A percentile compares a stretch with the other conserved stretches of the same genome.
Conservation (phyloP, 1,140 invertebrate species). For the Hycleus phaleratus region DNA sequence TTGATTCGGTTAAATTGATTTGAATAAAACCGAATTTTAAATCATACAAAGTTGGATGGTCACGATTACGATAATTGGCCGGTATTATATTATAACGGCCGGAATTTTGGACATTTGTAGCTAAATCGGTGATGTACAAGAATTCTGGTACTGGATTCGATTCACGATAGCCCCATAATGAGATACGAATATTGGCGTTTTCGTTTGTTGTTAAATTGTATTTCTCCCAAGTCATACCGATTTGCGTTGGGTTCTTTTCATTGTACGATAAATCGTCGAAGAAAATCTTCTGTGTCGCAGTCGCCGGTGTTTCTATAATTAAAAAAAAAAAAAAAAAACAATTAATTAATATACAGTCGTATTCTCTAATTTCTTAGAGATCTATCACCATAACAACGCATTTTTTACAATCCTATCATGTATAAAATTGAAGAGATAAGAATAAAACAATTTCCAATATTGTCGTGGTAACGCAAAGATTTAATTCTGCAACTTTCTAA, state of each 20-base stretch:
- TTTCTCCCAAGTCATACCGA: conserved; percentile 73
- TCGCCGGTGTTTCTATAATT: conserved; percentile 71
- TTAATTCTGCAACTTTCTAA: too few species aligned
- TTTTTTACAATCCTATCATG: too few species aligned
- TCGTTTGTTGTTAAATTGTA: conserved; percentile 77
- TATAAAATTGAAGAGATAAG: too few species aligned
- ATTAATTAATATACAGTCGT: not conserved
- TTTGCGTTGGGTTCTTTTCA: conserved; percentile 59
- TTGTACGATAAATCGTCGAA: conserved; percentile 67
- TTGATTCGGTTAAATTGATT: conserved; percentile 78
- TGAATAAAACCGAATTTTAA: conserved; percentile 84
- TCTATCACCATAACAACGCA: too few species aligned
- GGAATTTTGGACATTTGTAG: conserved; percentile 29
- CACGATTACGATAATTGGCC: conserved; percentile 50
- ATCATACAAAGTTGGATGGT: conserved; percentile 60
- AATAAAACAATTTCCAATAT: too few species aligned
- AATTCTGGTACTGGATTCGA: conserved; percentile 64
- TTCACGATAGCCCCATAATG: conserved; percentile 81
- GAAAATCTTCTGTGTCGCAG: conserved; percentile 74
- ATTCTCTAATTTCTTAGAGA: not conserved
- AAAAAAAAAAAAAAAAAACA: conserved; percentile 1
- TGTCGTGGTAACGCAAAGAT: too few species aligned
- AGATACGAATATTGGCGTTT: conserved; percentile 67
- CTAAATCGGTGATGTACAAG: conserved; percentile 47
- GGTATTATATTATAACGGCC: conserved; percentile 36